Evolutionary conservation across 2,797 vertebrate genomes (phyloP).

Genomic region (Enteromius viviparus): DNA sequence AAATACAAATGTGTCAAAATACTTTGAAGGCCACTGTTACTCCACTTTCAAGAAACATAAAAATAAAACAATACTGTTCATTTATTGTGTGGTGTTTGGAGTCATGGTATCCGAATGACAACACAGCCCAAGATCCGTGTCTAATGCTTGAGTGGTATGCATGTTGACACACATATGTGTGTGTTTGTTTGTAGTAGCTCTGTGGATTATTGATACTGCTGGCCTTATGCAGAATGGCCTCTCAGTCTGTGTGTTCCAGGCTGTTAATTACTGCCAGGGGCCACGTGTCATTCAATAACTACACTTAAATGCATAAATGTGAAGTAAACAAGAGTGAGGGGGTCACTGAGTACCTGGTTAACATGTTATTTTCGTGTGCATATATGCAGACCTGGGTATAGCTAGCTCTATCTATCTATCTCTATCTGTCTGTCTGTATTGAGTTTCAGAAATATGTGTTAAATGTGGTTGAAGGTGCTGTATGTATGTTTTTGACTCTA

Average conservation of each 20-base stretch:
- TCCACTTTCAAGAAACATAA: too few species aligned
- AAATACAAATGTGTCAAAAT: too few species aligned
- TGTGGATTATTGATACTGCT: slow-evolving; percentile 14
- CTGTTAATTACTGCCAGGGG: slow-evolving; percentile 46
- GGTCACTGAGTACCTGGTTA: too few species aligned
- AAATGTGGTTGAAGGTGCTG: too few species aligned
- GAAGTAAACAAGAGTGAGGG: slow-evolving; percentile 27
- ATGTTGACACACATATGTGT: neutral
- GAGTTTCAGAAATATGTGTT: too few species aligned
- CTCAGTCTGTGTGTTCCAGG: slow-evolving; percentile 16
- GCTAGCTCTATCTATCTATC: too few species aligned
- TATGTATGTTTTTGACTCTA: too few species aligned
- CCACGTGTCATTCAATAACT: slow-evolving; percentile 43
- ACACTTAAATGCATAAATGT: slow-evolving; percentile 42
- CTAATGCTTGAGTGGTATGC: slow-evolving; percentile 14
- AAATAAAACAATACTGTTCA: neutral
- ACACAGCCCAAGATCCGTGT: neutral
- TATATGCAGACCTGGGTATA: too few species aligned
- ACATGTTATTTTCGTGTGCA: too few species aligned
- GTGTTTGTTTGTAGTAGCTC: neutral
- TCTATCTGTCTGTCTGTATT: too few species aligned
- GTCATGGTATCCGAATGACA: neutral
- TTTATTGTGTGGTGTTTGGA: neutral
- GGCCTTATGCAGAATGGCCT: slow-evolving; percentile 33
- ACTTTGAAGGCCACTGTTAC: too few species aligned